phyloP scores from a whole-genome alignment of 2,888 invertebrate genomes.

The Eilema caniola region DNA sequence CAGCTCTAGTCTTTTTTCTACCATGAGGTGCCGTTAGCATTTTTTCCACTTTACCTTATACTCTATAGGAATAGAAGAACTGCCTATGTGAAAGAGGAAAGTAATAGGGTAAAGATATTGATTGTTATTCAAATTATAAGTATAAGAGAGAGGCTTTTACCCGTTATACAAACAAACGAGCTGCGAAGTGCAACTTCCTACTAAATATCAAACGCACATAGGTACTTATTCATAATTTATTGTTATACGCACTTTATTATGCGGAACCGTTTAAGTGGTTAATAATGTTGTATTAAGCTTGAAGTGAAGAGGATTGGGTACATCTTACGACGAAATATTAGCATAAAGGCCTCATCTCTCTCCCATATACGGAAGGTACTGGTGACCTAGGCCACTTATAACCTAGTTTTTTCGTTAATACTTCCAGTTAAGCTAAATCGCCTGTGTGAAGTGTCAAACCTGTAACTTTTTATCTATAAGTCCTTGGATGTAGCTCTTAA shows the following conservation, averaged over 20 bases:
- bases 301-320: constrained; percentile 12
- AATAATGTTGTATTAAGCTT: constrained; percentile 13
- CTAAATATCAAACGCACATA: constrained; percentile 38
- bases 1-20: too few species aligned
- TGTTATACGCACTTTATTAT: constrained; percentile 44
- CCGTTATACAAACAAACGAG: constrained; percentile 63
- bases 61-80: background rate
- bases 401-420: background rate
- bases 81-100: background rate
- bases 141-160: background rate
- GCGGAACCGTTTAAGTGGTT: constrained; percentile 37
- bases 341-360: background rate
- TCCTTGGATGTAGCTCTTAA: background rate
- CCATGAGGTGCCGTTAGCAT: too few species aligned
- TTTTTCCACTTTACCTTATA: too few species aligned
- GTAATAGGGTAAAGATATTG: background rate
- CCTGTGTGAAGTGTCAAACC: background rate
- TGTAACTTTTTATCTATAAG: background rate
- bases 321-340: background rate
- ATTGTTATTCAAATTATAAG: background rate
- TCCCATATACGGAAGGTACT: too few species aligned
- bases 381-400: too few species aligned
- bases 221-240: background rate
- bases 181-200: constrained; percentile 50
- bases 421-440: background rate